Percentiles rank a stretch among this genome's conserved stretches.
These are phyloP conservation scores for Emys orbicularis DNA, from an alignment of 2,797 vertebrate genomes.

Conservation along the genomic window DNA sequence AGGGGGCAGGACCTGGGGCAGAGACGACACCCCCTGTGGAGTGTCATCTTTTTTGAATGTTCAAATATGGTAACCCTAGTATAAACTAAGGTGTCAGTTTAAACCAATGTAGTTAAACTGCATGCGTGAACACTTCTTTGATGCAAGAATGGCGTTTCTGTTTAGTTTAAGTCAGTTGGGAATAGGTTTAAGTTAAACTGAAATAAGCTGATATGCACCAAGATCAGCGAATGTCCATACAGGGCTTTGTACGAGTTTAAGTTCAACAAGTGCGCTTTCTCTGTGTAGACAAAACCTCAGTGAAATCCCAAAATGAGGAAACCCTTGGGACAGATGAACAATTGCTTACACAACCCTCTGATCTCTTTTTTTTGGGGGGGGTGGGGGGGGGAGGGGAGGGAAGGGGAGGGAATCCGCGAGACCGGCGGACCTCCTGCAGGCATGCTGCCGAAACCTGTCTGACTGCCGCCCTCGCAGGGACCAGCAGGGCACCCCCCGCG, in stretches of 20 bases:
- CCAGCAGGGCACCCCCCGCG: too few relatives aligned
- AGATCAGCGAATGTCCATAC: neutral
- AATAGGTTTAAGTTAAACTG: neutral
- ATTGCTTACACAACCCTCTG: neutral
- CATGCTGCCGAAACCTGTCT: too few relatives aligned
- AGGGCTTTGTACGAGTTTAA: neutral
- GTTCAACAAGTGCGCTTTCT: neutral
- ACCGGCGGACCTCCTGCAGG: too few relatives aligned
- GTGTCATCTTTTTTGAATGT: too few relatives aligned
- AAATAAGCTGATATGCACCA: neutral
- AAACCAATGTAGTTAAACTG: neutral
- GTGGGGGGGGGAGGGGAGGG: too few relatives aligned
- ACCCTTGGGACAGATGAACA: neutral
- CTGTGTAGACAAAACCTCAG: neutral
- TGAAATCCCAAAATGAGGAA: neutral
- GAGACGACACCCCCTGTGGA: too few relatives aligned
- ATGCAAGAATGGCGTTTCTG: neutral
- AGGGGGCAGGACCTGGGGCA: too few relatives aligned
- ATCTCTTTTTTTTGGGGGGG: too few relatives aligned
- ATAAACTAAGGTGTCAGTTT: neutral
- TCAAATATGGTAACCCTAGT: too few relatives aligned
- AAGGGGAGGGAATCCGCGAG: too few relatives aligned
- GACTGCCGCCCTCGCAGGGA: too few relatives aligned
- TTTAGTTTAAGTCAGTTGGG: neutral
- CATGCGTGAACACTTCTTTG: neutral